These are phyloP conservation scores for Galbula dea DNA, from an alignment of 2,113 vertebrate genomes.

Conservation along the genomic window DNA sequence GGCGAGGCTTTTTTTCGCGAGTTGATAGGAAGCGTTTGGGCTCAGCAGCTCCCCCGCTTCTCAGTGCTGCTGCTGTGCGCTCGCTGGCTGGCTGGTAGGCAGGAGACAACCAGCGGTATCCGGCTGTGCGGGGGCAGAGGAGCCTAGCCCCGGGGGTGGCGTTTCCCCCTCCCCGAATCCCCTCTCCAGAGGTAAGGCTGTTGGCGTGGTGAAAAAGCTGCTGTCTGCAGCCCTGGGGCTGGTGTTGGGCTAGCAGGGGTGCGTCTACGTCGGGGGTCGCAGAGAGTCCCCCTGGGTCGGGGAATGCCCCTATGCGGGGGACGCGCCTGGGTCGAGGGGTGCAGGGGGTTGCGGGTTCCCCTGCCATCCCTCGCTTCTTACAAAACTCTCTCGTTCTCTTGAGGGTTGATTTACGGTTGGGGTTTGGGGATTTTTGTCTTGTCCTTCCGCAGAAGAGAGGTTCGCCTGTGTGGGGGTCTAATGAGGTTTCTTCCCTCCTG, in stretches of 20 bases:
- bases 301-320: no score
- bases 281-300: no score
- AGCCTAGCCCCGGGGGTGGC: neutral
- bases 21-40: neutral
- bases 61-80: neutral
- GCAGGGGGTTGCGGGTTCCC: neutral
- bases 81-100: neutral
- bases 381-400: no score
- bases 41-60: neutral
- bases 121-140: neutral
- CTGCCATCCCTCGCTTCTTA: neutral
- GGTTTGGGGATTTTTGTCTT: no score
- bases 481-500: neutral
- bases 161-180: neutral
- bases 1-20: slow-evolving; percentile 56
- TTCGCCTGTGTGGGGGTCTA: neutral
- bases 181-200: neutral
- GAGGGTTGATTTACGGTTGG: no score
- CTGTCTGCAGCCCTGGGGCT: neutral
- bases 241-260: neutral
- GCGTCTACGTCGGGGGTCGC: neutral
- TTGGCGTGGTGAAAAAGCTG: neutral
- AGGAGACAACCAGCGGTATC: neutral
- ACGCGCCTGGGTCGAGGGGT: neutral
- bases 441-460: no score